These are phyloP conservation scores for Caenorhabditis inopinata DNA, from an alignment of 1,140 invertebrate genomes.

Conservation along the genomic window DNA sequence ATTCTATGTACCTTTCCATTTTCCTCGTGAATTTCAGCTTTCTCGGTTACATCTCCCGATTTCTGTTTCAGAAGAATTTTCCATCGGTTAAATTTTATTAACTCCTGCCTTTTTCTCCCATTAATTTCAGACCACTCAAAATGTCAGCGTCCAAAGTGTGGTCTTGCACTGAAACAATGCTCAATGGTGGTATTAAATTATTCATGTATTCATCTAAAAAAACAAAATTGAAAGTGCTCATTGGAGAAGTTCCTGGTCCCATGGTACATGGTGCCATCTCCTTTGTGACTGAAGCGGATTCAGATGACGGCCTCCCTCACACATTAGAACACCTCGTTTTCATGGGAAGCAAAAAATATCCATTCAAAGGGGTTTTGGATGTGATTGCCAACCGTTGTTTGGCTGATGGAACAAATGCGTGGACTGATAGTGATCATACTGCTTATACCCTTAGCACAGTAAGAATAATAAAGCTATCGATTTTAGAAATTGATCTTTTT, in stretches of 20 bases:
- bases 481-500: background rate
- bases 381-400: constrained; percentile 83
- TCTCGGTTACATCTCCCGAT: no score
- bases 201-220: constrained; percentile 2
- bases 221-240: constrained; percentile 69
- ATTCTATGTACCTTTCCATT: no score
- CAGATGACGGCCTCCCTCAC: constrained; percentile 87
- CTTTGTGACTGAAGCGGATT: constrained; percentile 82
- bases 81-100: no score
- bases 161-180: constrained; percentile 19
- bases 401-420: constrained; percentile 85
- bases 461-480: background rate
- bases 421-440: constrained; percentile 81
- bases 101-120: no score
- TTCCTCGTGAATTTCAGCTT: no score
- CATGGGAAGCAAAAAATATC: constrained; percentile 84
- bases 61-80: no score
- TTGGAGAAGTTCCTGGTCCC: constrained; percentile 82
- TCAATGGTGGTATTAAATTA: constrained; percentile 43
- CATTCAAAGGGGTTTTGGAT: constrained; percentile 81
- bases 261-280: constrained; percentile 82
- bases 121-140: background rate
- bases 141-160: constrained; percentile 31
- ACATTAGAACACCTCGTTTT: constrained; percentile 89
- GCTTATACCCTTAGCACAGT: constrained; percentile 82